Evolutionary conservation across 2,113 vertebrate genomes (phyloP).

Genomic region (Erpornis zantholeuca): DNA sequence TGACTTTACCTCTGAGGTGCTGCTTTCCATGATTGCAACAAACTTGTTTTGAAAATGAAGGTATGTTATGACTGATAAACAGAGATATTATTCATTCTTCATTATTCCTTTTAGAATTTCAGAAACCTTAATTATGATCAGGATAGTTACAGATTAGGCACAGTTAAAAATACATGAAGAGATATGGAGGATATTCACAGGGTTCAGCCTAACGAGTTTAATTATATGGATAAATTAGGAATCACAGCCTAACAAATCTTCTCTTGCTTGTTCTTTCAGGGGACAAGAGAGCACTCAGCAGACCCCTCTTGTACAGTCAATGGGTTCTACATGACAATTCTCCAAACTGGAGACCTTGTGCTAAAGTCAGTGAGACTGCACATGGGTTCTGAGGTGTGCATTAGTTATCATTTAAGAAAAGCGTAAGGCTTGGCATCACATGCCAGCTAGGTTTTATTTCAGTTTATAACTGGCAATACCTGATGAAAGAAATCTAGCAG

Average conservation of each 20-base stretch:
- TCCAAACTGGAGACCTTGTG: not conserved
- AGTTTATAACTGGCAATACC: not conserved
- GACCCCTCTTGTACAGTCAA: not conserved
- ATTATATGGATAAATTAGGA: not conserved
- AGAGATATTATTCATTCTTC: not conserved
- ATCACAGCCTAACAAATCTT: not conserved
- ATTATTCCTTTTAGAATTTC: not conserved
- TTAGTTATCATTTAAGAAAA: not conserved
- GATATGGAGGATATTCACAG: not conserved
- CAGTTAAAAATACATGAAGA: not conserved
- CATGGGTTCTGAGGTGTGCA: accelerated
- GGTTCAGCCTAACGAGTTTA: not conserved
- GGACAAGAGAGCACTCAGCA: not conserved
- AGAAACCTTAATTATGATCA: not conserved
- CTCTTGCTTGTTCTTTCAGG: accelerated
- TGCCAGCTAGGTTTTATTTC: not conserved
- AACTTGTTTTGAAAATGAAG: not conserved
- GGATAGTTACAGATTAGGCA: not conserved
- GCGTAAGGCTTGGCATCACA: not conserved
- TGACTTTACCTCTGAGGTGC: not conserved
- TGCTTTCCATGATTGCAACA: not conserved
- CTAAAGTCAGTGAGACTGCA: not conserved
- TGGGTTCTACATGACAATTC: not conserved
- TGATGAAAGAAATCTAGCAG: not conserved
- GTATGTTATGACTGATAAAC: not conserved